Percentiles rank a stretch among this genome's conserved stretches.
These are phyloP conservation scores for Drosophila sp. DNA, from an alignment of 1,140 invertebrate species.

Conservation along the genomic window DNA sequence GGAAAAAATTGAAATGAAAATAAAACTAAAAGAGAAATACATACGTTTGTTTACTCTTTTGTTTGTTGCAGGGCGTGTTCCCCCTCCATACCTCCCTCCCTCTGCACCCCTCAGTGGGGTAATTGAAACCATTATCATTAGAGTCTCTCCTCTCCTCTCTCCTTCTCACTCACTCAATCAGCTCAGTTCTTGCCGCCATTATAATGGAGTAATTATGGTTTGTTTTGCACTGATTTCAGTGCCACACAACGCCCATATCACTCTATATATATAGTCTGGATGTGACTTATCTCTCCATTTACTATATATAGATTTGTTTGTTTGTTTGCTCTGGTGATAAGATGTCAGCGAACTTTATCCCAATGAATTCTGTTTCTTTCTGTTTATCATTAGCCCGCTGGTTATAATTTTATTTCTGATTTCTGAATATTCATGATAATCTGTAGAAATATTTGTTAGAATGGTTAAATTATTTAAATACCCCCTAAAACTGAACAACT, in stretches of 20 bases:
- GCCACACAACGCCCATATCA: constrained; percentile 34
- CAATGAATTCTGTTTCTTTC: constrained; percentile 10
- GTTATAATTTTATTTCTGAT: constrained; percentile 32
- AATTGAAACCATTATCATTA: constrained; percentile 81
- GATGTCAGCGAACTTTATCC: constrained; percentile 55
- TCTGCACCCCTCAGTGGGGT: constrained; percentile 26
- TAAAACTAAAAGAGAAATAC: constrained; percentile 31
- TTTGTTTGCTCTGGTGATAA: constrained; percentile 49
- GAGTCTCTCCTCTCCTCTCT: constrained; percentile 24
- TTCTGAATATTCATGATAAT: constrained; percentile 65
- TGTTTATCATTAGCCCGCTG: constrained; percentile 22
- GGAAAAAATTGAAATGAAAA: constrained; percentile 22
- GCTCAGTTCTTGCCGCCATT: constrained; percentile 71
- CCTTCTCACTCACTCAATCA: constrained; percentile 44
- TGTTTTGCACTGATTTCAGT: constrained; percentile 59
- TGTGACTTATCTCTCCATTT: constrained; percentile 25
- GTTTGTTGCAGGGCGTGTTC: constrained; percentile 64
- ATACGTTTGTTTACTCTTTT: constrained; percentile 76
- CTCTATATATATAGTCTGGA: constrained; percentile 6
- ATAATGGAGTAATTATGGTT: constrained; percentile 77
- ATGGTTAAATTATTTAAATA: constrained; percentile 74
- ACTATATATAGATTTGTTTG: neutral
- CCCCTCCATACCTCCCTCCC: constrained; percentile 14
- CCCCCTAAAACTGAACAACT: neutral
- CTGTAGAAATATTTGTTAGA: constrained; percentile 44